Evolutionary conservation across 2,113 vertebrate species (phyloP).

Genomic region (Lepisosteus osseus): DNA sequence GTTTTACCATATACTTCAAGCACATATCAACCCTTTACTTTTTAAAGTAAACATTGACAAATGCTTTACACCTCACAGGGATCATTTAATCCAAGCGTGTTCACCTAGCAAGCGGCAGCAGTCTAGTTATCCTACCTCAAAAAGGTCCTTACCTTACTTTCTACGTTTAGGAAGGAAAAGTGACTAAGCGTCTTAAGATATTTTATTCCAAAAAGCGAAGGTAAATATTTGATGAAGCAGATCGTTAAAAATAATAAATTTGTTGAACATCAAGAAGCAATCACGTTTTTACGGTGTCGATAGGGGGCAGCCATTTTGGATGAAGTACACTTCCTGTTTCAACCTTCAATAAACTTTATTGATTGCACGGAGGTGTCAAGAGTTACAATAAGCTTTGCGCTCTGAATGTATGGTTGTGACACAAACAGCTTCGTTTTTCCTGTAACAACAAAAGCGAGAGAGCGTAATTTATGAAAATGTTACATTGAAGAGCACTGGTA

Average conservation of each 20-base stretch:
- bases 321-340: slow-evolving; percentile 12
- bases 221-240: slow-evolving; percentile 38
- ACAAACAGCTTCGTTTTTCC: not conserved
- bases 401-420: not conserved
- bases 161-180: too few species aligned
- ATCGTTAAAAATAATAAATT: not conserved
- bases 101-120: too few species aligned
- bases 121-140: too few species aligned
- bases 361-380: not conserved
- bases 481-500: not conserved
- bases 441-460: not conserved
- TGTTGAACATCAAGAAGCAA: not conserved
- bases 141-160: too few species aligned
- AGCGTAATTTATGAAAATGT: not conserved
- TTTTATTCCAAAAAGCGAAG: not conserved
- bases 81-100: too few species aligned
- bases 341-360: slow-evolving; percentile 24
- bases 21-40: too few species aligned
- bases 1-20: too few species aligned
- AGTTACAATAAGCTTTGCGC: slow-evolving; percentile 24
- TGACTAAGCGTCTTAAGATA: not conserved
- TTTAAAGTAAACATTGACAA: too few species aligned
- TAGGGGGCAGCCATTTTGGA: slow-evolving; percentile 21
- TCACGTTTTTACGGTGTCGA: slow-evolving; percentile 15
- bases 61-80: too few species aligned